These are phyloP conservation scores for Ivindomyrus marchei DNA, from an alignment of 2,113 vertebrate genomes.

Conservation along the genomic window DNA sequence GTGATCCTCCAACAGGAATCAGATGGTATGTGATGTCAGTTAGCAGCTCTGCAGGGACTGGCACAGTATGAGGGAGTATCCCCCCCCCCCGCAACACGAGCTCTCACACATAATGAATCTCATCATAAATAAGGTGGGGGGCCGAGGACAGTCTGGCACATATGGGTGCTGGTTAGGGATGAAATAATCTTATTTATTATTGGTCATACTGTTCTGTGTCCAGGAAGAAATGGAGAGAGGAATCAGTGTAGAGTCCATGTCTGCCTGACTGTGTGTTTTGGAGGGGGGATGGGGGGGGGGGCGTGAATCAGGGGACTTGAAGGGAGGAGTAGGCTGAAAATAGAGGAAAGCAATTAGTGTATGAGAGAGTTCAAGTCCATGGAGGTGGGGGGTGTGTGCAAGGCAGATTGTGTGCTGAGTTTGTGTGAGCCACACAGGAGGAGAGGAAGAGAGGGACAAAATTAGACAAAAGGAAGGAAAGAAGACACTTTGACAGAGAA, in stretches of 20 bases:
- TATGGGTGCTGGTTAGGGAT: constrained; percentile 1
- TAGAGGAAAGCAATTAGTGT: constrained; percentile 23
- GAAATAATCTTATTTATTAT: background rate
- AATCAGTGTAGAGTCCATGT: background rate
- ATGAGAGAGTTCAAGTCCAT: constrained; percentile 4
- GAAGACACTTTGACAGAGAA: constrained; percentile 3
- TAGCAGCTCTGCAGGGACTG: constrained; percentile 26
- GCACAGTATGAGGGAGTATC: constrained; percentile 21
- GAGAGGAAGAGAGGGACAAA: constrained; percentile 16
- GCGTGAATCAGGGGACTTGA: background rate
- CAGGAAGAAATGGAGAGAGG: constrained; percentile 16
- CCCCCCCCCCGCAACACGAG: background rate
- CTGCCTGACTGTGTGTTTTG: background rate
- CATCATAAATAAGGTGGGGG: background rate
- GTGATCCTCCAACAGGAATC: constrained; percentile 39
- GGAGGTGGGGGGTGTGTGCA: background rate
- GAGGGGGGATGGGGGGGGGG: background rate
- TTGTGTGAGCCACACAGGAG: constrained; percentile 18
- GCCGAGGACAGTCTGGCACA: background rate
- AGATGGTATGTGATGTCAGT: constrained; percentile 43
- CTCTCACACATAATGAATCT: background rate
- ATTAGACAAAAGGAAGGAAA: background rate
- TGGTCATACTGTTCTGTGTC: constrained; percentile 2
- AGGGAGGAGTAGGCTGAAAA: constrained; percentile 9
- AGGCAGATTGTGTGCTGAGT: background rate